phyloP scores from a whole-genome alignment of 2,113 vertebrate species.

The Neomonachus schauinslandi region DNA sequence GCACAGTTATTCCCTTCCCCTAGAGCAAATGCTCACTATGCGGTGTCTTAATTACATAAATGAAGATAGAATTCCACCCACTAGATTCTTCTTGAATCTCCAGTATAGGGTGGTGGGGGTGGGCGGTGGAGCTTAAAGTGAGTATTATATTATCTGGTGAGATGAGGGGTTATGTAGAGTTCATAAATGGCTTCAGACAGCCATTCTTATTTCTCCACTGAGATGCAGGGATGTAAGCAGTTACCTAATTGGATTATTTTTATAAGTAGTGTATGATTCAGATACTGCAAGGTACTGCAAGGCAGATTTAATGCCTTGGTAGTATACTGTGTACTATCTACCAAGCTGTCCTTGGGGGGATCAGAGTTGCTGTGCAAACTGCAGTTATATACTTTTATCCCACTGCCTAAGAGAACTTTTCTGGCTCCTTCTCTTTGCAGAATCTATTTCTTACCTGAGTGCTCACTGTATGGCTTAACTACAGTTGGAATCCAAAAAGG shows the following conservation, averaged over 20 bases:
- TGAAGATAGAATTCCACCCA: neutral
- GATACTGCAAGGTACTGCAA: too few relatives aligned
- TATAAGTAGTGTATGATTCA: neutral
- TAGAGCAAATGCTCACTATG: neutral
- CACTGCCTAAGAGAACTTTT: neutral
- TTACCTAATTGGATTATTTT: neutral
- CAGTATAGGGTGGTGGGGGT: neutral
- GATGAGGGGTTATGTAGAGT: neutral
- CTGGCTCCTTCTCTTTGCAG: neutral
- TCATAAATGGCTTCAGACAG: neutral
- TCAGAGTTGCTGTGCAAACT: neutral
- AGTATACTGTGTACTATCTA: neutral
- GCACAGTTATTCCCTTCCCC: neutral
- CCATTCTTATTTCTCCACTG: neutral
- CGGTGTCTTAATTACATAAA: neutral
- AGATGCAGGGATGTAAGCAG: neutral
- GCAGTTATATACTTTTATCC: neutral
- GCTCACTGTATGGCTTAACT: neutral
- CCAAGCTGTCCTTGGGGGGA: neutral
- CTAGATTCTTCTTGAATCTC: neutral
- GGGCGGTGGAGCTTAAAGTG: neutral
- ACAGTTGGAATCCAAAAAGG: neutral
- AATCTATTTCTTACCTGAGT: neutral
- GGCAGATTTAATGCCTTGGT: neutral
- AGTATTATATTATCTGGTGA: neutral